Percentiles rank a stretch among this genome's conserved stretches.
Evolutionary conservation across 2,113 vertebrate genomes (phyloP).

Genomic region (Chloroceryle aenea): DNA sequence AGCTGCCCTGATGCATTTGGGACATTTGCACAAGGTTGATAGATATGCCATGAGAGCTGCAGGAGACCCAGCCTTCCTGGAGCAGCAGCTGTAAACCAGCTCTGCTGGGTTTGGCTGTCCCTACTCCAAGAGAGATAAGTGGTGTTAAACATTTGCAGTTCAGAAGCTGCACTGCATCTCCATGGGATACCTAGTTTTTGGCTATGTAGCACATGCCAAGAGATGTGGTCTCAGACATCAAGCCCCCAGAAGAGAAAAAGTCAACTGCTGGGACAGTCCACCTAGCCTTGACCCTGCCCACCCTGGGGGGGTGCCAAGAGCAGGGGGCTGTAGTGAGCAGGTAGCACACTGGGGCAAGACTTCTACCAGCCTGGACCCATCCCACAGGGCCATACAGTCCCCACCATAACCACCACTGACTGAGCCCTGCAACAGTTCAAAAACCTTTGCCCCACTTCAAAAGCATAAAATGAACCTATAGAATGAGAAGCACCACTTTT

Average conservation of each 20-base stretch:
- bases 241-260: not conserved
- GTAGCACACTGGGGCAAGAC: not conserved
- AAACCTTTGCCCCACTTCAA: not conserved
- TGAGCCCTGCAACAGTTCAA: not conserved
- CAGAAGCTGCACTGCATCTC: not conserved
- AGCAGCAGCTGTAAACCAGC: not conserved
- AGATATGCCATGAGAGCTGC: not conserved
- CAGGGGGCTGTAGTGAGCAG: rapidly evolving
- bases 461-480: not conserved
- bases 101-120: not conserved
- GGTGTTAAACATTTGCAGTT: not conserved
- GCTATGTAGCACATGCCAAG: not conserved
- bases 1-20: not conserved
- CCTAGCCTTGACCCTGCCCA: not conserved
- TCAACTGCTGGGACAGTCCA: not conserved
- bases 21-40: not conserved
- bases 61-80: not conserved
- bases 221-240: not conserved
- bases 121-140: not conserved
- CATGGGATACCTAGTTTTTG: not conserved
- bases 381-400: rapidly evolving
- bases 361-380: not conserved
- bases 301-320: rapidly evolving
- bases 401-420: not conserved
- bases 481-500: not conserved